Evolutionary conservation across 2,797 vertebrate genomes (phyloP), one percentile per base, ranked within the genome.

Genomic region (Rhodeus uyekii): DNA sequence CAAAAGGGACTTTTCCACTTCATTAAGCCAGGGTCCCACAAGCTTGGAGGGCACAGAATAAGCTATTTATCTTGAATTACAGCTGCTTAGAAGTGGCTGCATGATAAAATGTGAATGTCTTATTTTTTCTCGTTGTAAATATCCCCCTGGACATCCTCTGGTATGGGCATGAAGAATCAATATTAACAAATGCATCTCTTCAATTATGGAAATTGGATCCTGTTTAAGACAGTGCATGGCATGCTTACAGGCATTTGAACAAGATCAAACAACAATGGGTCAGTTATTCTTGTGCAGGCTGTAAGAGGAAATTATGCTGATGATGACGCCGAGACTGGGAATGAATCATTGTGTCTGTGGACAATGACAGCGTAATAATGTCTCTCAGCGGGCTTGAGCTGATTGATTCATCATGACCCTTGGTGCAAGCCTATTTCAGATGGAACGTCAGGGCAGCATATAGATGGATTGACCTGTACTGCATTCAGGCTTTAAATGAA

Each of bases 1-100:
- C 92, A 93, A 93, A 93, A 91, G 90, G 88, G 87, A 93, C 91
- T 92, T 92, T 92, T 93, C 92, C 89, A 90, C 92, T 90, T 92
- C 92, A 93, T 94, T 95, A 93, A 87, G 83, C 90, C 86, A 85
- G 61, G 81, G 85, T 92, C 90, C 91, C 92, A 87, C 88, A 83
- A 89, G 91, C 87, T 91, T 89, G 84, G 87, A 88, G 87, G 92
- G 90, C 90, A 91, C 87, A 76, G 77, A 89, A 89, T 91, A 94
- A 93, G 91, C 91, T 88, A 92, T 93, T 93, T 92, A 90, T 87
- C 80, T 87, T 76, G 82, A 84, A 84, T 87, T 86, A 78, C 84
- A 87, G 87, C 85, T 86, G 87, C 84, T 87, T 84, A 87, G 83
- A 74, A 74, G 60, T 18, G 67, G 63, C 77, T 58, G 61, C 61